Evolutionary conservation across 2,113 vertebrate genomes (phyloP).

Genomic region (Gymnarchus niloticus): DNA sequence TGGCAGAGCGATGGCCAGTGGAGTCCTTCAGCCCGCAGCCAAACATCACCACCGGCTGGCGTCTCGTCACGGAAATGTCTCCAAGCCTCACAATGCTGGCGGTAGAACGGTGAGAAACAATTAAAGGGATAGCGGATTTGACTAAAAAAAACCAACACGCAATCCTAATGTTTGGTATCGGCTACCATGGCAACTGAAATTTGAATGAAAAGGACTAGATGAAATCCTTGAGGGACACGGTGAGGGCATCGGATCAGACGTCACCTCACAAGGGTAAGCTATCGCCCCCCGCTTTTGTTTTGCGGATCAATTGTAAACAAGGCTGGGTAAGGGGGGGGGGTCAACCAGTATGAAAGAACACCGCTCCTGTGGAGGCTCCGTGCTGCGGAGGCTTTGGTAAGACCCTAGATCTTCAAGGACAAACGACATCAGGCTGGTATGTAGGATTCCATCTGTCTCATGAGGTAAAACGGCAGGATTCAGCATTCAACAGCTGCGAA

Average conservation of each 20-base stretch:
- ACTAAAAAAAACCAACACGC: slow-evolving; percentile 1
- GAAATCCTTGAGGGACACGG: background rate
- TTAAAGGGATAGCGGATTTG: slow-evolving; percentile 9
- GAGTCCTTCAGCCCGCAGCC: background rate
- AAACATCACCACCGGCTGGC: background rate
- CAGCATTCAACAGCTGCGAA: slow-evolving; percentile 4
- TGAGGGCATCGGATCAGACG: background rate
- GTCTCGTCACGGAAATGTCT: background rate
- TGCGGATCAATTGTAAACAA: background rate
- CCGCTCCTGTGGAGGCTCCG: background rate
- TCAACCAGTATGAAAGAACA: background rate
- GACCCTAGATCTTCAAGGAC: background rate
- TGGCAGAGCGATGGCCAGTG: background rate
- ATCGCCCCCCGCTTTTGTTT: background rate
- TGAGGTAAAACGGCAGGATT: background rate
- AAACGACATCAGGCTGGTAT: background rate
- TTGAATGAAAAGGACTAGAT: slow-evolving; percentile 11
- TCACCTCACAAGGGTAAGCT: background rate
- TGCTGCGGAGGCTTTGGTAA: background rate
- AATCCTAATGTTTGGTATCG: background rate
- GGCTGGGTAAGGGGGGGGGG: background rate
- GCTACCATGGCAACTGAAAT: slow-evolving; percentile 16
- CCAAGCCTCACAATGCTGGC: background rate
- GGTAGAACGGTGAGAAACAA: slow-evolving; percentile 10
- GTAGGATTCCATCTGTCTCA: background rate